Percentiles rank a stretch among this genome's conserved stretches.
Conservation (phyloP, 2,797 vertebrate species). For the Enteromius mattozi region DNA sequence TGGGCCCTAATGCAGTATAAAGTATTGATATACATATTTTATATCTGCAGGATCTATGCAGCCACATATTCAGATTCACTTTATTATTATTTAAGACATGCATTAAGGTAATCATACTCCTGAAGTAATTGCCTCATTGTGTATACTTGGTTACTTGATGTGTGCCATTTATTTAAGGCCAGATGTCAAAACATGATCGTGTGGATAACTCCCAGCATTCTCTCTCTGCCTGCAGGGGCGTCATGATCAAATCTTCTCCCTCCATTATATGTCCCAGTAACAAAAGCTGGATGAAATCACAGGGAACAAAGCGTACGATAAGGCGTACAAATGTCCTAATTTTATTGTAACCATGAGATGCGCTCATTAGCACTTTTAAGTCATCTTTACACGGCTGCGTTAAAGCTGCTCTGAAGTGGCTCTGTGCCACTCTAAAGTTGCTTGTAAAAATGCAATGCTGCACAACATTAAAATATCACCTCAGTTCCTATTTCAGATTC, state of each 20-base stretch:
- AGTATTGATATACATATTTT: background rate
- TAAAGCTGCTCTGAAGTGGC: background rate
- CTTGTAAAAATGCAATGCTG: background rate
- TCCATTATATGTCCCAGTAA: slow-evolving; percentile 58
- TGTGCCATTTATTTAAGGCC: background rate
- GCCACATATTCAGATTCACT: background rate
- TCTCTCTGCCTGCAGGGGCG: slow-evolving; percentile 42
- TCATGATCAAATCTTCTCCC: slow-evolving; percentile 40
- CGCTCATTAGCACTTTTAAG: background rate
- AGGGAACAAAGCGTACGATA: slow-evolving; percentile 28
- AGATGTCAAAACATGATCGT: slow-evolving; percentile 36
- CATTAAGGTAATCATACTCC: background rate
- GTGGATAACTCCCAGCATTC: background rate
- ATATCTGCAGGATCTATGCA: background rate
- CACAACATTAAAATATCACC: background rate
- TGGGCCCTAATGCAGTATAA: too few species aligned
- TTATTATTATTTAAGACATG: background rate
- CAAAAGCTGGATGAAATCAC: slow-evolving; percentile 53
- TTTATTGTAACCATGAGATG: slow-evolving; percentile 5
- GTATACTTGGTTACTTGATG: slow-evolving; percentile 4
- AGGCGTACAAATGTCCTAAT: slow-evolving; percentile 30
- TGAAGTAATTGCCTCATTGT: background rate
- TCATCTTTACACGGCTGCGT: background rate
- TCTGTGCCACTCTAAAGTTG: background rate
- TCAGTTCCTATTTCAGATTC: background rate